Conservation (phyloP, 2,113 vertebrate genomes). For the Balaeniceps rex region DNA sequence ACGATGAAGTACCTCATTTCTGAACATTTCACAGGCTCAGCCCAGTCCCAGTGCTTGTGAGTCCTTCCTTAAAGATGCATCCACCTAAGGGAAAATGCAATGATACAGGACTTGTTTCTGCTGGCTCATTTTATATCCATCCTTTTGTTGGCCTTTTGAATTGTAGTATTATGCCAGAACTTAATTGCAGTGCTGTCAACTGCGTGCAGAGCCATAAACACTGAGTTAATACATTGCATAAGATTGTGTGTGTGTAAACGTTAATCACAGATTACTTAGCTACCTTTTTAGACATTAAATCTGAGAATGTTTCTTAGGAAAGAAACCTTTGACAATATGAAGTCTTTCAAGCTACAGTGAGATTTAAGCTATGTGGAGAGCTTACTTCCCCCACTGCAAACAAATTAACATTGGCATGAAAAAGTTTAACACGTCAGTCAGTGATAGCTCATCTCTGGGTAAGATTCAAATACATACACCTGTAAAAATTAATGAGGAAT, state of each 20-base stretch:
- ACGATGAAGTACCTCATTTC: neutral
- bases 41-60: neutral
- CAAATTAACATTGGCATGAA: neutral
- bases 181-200: slow-evolving; percentile 22
- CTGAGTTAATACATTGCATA: neutral
- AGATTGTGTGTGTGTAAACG: neutral
- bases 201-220: neutral
- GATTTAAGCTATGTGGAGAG: neutral
- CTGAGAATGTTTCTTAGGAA: neutral
- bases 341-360: neutral
- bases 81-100: neutral
- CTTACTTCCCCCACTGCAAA: neutral
- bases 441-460: neutral
- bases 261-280: neutral
- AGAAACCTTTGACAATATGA: neutral
- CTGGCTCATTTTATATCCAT: neutral
- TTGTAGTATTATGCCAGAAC: neutral
- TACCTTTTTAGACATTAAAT: neutral
- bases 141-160: neutral
- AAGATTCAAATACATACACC: neutral
- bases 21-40: neutral
- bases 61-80: neutral
- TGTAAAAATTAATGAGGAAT: slow-evolving; percentile 37
- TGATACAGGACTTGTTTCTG: neutral
- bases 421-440: neutral